phyloP scores from a whole-genome alignment of 2,888 invertebrate genomes.

The Plebejus argus region DNA sequence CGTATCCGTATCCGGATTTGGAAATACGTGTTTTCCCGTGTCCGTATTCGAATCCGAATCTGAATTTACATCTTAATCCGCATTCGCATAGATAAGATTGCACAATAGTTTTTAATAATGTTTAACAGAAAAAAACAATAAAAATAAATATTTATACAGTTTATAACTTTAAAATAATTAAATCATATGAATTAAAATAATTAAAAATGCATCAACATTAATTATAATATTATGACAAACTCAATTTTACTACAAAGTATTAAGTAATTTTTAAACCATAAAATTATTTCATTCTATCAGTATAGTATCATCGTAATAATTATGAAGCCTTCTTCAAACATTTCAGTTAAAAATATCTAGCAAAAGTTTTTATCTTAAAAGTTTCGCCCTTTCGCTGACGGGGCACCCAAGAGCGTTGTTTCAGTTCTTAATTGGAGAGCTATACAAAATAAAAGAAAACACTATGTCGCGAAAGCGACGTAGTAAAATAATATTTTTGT shows the following conservation, averaged over 20 bases:
- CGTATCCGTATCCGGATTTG: no score
- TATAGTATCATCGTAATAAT: not conserved
- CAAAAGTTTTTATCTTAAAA: slow-evolving; percentile 13
- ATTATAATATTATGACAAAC: not conserved
- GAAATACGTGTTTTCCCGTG: no score
- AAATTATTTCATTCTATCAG: slow-evolving; percentile 1
- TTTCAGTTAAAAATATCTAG: not conserved
- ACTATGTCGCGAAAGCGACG: not conserved
- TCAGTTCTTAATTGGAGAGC: slow-evolving; percentile 27
- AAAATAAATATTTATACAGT: no score
- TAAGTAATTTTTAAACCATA: not conserved
- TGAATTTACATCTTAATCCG: no score
- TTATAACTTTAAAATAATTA: no score
- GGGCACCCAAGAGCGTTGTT: slow-evolving; percentile 17
- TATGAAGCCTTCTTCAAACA: not conserved
- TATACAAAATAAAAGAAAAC: not conserved
- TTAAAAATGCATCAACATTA: no score
- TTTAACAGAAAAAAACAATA: no score
- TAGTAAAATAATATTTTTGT: not conserved
- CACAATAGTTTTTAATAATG: no score
- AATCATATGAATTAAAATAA: no score
- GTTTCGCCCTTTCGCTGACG: slow-evolving; percentile 11
- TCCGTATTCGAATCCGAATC: no score
- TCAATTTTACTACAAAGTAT: not conserved
- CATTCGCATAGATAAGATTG: no score